Evolutionary conservation across 1,140 invertebrate genomes (phyloP).

Genomic region (Ceratina calcarata): DNA sequence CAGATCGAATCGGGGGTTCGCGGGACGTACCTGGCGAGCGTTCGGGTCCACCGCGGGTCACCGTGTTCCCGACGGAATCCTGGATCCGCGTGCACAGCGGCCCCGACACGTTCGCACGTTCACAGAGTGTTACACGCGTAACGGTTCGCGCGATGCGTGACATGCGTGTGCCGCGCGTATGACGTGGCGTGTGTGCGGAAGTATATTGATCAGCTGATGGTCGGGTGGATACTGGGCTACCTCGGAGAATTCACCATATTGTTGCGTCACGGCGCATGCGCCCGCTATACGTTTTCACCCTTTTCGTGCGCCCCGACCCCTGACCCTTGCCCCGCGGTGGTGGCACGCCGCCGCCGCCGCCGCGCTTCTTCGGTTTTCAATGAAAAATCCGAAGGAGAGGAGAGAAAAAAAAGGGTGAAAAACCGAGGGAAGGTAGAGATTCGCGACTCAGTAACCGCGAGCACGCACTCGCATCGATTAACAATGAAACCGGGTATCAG

Average conservation of each 20-base stretch:
- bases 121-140: conserved; percentile 49
- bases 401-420: background rate
- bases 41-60: conserved; percentile 15
- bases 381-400: conserved; percentile 20
- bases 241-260: conserved; percentile 75
- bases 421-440: conserved; percentile 4
- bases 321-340: background rate
- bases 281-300: conserved; percentile 48
- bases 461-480: background rate
- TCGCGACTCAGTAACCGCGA: background rate
- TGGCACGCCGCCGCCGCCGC: conserved; percentile 15
- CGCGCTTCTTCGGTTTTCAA: conserved; percentile 22
- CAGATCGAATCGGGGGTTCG: background rate
- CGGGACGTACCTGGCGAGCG: conserved; percentile 22
- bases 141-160: conserved; percentile 60
- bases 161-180: conserved; percentile 67
- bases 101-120: conserved; percentile 31
- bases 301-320: conserved; percentile 7
- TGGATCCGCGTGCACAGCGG: background rate
- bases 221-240: conserved; percentile 76
- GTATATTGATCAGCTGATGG: conserved; percentile 78
- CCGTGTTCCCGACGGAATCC: background rate
- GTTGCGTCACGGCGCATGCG: conserved; percentile 71
- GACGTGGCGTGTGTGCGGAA: conserved; percentile 65
- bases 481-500: background rate